phyloP scores from a whole-genome alignment of 2,797 vertebrate genomes.

The Smutsia gigantea region DNA sequence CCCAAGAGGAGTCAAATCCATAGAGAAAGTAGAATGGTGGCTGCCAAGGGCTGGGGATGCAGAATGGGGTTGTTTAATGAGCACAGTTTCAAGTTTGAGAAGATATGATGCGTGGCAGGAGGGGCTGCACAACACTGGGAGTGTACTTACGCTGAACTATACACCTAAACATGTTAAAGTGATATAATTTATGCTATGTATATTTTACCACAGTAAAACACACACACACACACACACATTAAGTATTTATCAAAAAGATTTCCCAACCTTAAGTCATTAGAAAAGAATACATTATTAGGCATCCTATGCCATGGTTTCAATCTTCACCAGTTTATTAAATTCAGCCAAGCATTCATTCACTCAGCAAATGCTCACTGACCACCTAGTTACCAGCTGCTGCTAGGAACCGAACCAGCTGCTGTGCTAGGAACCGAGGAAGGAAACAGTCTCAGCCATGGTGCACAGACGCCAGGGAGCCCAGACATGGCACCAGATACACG shows the following conservation, averaged over 20 bases:
- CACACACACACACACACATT: background rate
- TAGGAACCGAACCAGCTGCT: too few relatives aligned
- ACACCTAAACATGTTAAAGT: background rate
- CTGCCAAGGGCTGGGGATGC: fast-evolving
- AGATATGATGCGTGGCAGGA: too few relatives aligned
- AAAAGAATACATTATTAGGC: background rate
- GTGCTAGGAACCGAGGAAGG: background rate
- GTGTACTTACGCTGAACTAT: background rate
- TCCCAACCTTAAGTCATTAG: background rate
- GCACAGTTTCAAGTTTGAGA: background rate
- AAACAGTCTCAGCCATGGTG: background rate
- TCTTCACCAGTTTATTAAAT: background rate
- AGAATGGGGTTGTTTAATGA: background rate
- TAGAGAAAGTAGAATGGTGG: background rate
- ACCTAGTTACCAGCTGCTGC: too few relatives aligned
- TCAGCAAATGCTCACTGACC: fast-evolving
- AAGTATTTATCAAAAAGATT: background rate
- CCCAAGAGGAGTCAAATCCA: too few relatives aligned
- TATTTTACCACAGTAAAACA: background rate
- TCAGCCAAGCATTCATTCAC: background rate
- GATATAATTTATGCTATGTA: background rate
- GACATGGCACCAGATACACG: fast-evolving
- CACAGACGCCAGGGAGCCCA: too few relatives aligned
- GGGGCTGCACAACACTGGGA: background rate
- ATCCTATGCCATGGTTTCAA: background rate